Evolutionary conservation across 2,797 vertebrate species (phyloP).

Genomic region (Australoheros facetus): DNA sequence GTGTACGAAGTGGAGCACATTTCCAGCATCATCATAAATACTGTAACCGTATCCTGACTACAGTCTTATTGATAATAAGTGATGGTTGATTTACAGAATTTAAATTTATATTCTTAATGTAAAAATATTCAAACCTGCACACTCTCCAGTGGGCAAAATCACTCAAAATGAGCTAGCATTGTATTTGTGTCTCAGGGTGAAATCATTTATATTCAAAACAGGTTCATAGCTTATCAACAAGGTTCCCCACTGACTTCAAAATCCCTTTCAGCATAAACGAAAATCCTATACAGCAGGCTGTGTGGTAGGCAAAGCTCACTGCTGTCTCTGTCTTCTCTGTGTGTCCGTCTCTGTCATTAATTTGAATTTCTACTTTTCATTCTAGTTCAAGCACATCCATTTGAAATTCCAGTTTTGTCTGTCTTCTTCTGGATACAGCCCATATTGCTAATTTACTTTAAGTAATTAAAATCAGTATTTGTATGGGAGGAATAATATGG

Average conservation of each 20-base stretch:
- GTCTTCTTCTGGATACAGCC: background rate
- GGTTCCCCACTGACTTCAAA: constrained; percentile 71
- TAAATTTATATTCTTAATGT: constrained; percentile 24
- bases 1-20: background rate
- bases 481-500: background rate
- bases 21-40: background rate
- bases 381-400: background rate
- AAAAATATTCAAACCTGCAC: constrained; percentile 48
- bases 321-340: constrained; percentile 17
- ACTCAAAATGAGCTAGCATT: constrained; percentile 39
- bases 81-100: constrained; percentile 33
- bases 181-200: constrained; percentile 41
- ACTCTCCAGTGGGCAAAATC: constrained; percentile 27
- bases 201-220: constrained; percentile 72
- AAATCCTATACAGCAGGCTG: constrained; percentile 51
- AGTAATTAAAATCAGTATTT: background rate
- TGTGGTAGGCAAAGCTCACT: constrained; percentile 43
- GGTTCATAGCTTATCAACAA: constrained; percentile 67
- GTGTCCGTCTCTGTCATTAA: constrained; percentile 28
- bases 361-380: constrained; percentile 11
- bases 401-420: background rate
- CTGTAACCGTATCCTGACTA: background rate
- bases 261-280: constrained; percentile 69
- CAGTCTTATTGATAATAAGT: constrained; percentile 12
- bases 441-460: background rate